Base-by-base conservation (phyloP, 1,140 invertebrate genomes). In the Ceratitis capitata region DNA sequence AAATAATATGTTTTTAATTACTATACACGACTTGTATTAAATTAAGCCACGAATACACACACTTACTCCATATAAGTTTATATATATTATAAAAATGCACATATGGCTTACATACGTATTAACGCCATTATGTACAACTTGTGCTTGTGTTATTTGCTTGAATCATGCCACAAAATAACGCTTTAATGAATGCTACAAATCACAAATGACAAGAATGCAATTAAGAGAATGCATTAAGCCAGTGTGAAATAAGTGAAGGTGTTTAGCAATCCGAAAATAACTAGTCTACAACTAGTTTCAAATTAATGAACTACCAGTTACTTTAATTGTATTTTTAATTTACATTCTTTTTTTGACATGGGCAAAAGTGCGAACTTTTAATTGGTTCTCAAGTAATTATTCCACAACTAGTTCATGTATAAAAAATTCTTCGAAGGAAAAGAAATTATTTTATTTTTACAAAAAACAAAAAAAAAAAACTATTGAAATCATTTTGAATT, bases 1-100 rank as follows among this genome's bases (percentile, higher is more conserved):
- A 4, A 69, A 69, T 69, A 69, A 69, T 69, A 35, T 5, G 14
- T n/a, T 69, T 69, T 69, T 69, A 69, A 69, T 69, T 69, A 39
- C 61, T 35, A 5, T 3, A 9, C 2, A 39, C 16, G 35, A 35
- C 16, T 35, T 35, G 32, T 32, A 19, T 69, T 69, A 69, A 69
- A 14, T 64, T 26, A 14, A 10, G 23, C 12, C 16, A 39, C 16
- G 9, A 5, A 35, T 0, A 32, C 32, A 14, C 2, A 19, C 35
- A 39, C 29, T 16, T 29, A 16, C 16, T 7, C 29, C 14, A 49
- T 14, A 14, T 49, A 61, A 10, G 26, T 29, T 14, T 32, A 61
- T 32, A 3, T 16, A 29, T 10, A 56, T 9, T 61, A 5, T 10
- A 14, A 26, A 29, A 12, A 32, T 39, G 1, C 35, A 14, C 10